phyloP scores from a whole-genome alignment of 1,140 invertebrate genomes.

The Lucilia sericata region DNA sequence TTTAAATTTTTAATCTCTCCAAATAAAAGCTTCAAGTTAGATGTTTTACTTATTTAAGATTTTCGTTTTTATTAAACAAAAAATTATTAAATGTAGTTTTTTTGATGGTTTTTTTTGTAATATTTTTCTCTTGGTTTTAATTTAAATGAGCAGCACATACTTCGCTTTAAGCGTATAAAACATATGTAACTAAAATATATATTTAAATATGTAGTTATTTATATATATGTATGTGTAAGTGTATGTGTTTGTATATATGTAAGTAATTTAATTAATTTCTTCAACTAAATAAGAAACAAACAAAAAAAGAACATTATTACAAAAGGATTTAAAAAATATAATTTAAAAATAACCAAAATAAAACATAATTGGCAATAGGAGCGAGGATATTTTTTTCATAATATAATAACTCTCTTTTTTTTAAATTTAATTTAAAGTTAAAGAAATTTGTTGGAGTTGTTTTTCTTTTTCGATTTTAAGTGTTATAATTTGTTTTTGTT shows the following conservation, averaged over 20 bases:
- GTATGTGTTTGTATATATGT: not conserved
- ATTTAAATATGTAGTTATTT: not conserved
- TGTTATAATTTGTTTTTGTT: not conserved
- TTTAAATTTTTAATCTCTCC: not conserved
- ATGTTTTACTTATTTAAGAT: not conserved
- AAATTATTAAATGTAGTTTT: not conserved
- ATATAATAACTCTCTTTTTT: constrained; percentile 22
- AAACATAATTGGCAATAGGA: constrained; percentile 65
- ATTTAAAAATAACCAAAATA: constrained; percentile 42
- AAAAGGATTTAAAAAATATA: constrained; percentile 21
- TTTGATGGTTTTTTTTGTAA: not conserved
- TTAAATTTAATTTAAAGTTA: constrained; percentile 37
- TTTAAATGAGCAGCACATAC: constrained; percentile 39
- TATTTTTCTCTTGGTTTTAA: constrained; percentile 23
- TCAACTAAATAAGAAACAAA: constrained; percentile 25
- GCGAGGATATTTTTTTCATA: constrained; percentile 53
- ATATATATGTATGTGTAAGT: not conserved
- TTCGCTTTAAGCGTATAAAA: constrained; percentile 40
- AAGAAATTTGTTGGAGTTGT: constrained; percentile 46
- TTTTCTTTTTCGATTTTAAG: not conserved
- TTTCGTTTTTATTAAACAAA: not conserved
- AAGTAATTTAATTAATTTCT: not conserved
- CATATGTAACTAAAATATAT: constrained; percentile 23
- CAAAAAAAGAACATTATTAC: not conserved
- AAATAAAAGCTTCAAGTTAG: constrained; percentile 15